Base-by-base conservation (phyloP, 2,113 vertebrate genomes). In the Edolisoma coerulescens region DNA sequence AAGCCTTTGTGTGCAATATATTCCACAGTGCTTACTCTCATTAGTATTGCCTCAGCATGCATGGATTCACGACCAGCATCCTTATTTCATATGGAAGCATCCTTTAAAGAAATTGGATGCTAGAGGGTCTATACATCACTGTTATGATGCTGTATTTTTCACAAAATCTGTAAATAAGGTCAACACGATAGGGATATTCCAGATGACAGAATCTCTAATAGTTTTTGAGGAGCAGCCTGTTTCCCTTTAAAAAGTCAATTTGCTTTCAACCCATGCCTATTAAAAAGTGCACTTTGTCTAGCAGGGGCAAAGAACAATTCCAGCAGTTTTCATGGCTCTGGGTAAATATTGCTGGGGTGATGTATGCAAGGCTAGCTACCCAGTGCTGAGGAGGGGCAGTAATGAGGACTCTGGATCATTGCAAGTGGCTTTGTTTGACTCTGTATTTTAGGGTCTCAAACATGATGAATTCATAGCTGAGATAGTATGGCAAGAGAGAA, bases 111-210 rank as follows among this genome's bases (percentile, higher is more conserved):
- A 97, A 98, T 95, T 91, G 96, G 94, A 97, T 91, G 95, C 87
- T 96, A 79, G 81, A 64, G 83, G 63, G 76, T 82, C 96, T 94
- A 96, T 98, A 97, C 86, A 98, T 98, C 98, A 98, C 84, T 94
- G 97, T 97, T 98, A 98, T 32, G 65, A 90, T 89, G 92, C 97
- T 96, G 63, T 96, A 97, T 98, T 96, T 97, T 97, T 97, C 92
- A 95, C 57, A 47, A 96, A 96, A 98, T 96, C 96, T 96, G 87
- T 97, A 98, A 97, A 97, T 96, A 98, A 97, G 94, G 95, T 97
- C 97, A 97, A 95, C 65, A 95, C 53, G 69, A 94, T 89, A 74
- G 83, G 81, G 93, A 95, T 97, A 96, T 97, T 97, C 94, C 75
- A 87, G 91, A 96, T 96, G 97, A 97, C 96, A 98, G 92, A 92